Evolutionary conservation across 64 coral and sea anemone genomes (phyloP).

Genomic region (Pocillopora damicornis): DNA sequence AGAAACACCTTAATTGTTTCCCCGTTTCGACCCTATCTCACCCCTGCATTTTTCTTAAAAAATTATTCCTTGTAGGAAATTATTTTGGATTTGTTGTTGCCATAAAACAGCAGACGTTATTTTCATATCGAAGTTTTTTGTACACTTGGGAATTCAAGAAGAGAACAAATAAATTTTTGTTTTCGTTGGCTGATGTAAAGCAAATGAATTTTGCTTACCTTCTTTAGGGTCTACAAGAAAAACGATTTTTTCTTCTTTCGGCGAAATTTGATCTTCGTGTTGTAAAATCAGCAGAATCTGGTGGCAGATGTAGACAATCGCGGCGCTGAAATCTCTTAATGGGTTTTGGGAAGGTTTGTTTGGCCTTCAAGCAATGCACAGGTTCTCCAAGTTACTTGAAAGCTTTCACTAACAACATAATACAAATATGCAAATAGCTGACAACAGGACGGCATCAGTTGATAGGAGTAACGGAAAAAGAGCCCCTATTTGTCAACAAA

Average conservation of each 20-base stretch:
- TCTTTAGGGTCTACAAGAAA: not conserved
- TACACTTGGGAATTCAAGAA: not conserved
- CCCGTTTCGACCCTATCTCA: no score
- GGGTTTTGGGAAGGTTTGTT: not conserved
- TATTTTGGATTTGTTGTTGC: not conserved
- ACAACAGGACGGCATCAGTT: not conserved
- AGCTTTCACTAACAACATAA: not conserved
- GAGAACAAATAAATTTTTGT: constrained; percentile 6
- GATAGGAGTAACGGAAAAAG: constrained; percentile 27
- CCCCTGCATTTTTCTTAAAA: no score
- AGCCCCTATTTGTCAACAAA: constrained; percentile 22
- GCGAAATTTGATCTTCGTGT: no score
- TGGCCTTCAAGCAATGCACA: not conserved
- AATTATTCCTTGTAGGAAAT: not conserved
- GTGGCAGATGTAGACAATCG: not conserved
- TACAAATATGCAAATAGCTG: constrained; percentile 27
- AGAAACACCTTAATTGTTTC: no score
- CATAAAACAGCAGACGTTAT: not conserved
- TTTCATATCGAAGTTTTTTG: not conserved
- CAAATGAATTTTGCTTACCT: constrained; percentile 28
- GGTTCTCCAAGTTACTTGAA: not conserved
- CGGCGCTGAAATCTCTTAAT: not conserved
- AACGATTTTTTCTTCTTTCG: not conserved
- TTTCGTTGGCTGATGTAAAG: not conserved
- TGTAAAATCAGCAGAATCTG: not conserved